These are phyloP conservation scores for Eublepharis macularius DNA, from an alignment of 2,113 vertebrate species.

Conservation along the genomic window DNA sequence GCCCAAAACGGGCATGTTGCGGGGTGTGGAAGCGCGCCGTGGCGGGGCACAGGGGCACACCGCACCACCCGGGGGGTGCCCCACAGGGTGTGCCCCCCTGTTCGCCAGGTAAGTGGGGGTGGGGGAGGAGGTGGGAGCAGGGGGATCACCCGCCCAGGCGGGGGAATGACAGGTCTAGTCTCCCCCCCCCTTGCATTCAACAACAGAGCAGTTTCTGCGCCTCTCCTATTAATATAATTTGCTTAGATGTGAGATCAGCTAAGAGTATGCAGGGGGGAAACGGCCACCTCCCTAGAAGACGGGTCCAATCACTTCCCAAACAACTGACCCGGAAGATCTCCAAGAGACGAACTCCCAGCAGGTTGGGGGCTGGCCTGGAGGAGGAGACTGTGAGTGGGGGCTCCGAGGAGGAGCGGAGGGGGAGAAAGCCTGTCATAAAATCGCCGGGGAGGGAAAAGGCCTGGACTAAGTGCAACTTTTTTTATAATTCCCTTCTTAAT, in stretches of 20 bases:
- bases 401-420: not conserved
- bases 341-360: not conserved
- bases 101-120: too few species aligned
- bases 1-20: too few species aligned
- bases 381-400: not conserved
- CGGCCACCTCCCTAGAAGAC: not conserved
- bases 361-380: not conserved
- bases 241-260: not conserved
- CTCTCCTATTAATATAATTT: not conserved
- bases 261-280: not conserved
- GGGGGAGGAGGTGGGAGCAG: too few species aligned
- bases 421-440: not conserved
- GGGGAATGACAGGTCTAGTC: too few species aligned
- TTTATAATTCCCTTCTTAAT: not conserved
- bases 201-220: too few species aligned
- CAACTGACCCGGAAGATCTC: not conserved
- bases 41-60: too few species aligned
- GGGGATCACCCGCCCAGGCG: too few species aligned
- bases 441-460: not conserved
- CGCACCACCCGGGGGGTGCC: too few species aligned
- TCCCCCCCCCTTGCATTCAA: not conserved
- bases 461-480: not conserved
- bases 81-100: too few species aligned
- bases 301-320: not conserved
- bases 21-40: too few species aligned